Evolutionary conservation across 2,797 vertebrate genomes (phyloP).

Genomic region (Dromococcyx pavoninus): DNA sequence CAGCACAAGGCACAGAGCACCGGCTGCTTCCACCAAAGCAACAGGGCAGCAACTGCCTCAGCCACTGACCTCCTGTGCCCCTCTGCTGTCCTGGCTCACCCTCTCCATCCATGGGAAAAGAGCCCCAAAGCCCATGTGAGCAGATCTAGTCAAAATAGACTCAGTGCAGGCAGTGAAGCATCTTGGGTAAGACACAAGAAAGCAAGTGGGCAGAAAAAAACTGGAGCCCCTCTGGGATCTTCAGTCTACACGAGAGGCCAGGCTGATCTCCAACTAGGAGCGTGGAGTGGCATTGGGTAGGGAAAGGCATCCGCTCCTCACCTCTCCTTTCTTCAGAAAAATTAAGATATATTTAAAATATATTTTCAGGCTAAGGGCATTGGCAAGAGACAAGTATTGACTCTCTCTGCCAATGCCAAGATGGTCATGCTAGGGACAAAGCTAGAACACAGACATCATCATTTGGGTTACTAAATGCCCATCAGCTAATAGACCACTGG

Average conservation of each 20-base stretch:
- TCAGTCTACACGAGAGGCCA: neutral
- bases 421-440: neutral
- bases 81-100: neutral
- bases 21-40: neutral
- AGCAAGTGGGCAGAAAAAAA: neutral
- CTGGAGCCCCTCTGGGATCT: neutral
- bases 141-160: neutral
- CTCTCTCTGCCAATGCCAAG: neutral
- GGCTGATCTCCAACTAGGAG: neutral
- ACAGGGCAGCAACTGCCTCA: neutral
- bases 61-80: neutral
- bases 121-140: neutral
- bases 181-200: neutral
- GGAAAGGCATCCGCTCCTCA: neutral
- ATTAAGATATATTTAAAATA: neutral
- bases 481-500: neutral
- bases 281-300: neutral
- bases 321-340: neutral
- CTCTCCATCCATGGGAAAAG: neutral
- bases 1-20: neutral
- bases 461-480: neutral
- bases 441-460: neutral
- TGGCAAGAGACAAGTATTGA: neutral
- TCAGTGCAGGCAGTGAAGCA: neutral
- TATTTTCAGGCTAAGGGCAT: neutral